Evolutionary conservation across 2,113 vertebrate genomes (phyloP).

Genomic region (Ginglymostoma cirratum): DNA sequence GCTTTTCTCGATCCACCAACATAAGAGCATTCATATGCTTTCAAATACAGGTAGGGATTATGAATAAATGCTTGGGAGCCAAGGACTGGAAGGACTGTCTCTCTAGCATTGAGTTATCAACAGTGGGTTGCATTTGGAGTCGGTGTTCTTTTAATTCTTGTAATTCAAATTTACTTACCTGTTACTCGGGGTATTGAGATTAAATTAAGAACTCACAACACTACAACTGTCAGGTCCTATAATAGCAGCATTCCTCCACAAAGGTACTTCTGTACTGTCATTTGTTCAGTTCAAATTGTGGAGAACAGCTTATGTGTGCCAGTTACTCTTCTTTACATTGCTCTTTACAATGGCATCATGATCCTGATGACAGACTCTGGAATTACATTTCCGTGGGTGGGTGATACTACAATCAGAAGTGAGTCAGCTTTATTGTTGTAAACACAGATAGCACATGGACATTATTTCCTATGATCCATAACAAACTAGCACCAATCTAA

Average conservation of each 20-base stretch:
- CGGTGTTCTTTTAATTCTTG: not conserved
- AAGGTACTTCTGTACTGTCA: not conserved
- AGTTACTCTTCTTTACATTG: not conserved
- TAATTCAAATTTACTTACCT: not conserved
- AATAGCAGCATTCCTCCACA: not conserved
- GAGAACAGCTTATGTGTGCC: not conserved
- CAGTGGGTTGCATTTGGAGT: too few species aligned
- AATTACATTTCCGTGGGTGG: not conserved
- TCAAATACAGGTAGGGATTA: not conserved
- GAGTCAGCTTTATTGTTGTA: not conserved
- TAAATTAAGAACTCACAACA: not conserved
- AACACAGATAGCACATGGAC: not conserved
- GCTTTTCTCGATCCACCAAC: not conserved
- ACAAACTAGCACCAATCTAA: not conserved
- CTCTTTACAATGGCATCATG: not conserved
- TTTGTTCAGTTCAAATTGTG: not conserved
- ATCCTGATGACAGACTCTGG: not conserved
- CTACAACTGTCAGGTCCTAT: not conserved
- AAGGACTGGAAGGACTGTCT: too few species aligned
- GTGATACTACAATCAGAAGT: not conserved
- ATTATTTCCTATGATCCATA: not conserved
- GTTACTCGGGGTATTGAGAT: not conserved
- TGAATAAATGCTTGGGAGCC: too few species aligned
- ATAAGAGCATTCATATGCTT: not conserved
- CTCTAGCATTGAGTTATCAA: not conserved